Conservation (phyloP, 2,797 vertebrate species). For the Corythornis leucogaster region DNA sequence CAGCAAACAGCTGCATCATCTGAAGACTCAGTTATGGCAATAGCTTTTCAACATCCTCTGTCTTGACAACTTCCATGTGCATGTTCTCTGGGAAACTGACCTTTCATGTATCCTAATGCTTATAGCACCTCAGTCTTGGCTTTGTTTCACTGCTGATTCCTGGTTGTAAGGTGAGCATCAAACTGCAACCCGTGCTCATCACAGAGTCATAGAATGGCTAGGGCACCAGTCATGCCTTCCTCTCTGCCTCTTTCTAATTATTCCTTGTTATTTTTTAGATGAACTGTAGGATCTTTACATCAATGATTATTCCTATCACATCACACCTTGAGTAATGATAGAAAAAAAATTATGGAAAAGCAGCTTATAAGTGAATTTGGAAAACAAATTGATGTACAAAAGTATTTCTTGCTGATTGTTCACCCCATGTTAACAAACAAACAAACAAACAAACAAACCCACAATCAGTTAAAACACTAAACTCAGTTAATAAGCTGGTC, state of each 20-base stretch:
- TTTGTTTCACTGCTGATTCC: not conserved
- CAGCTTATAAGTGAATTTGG: not conserved
- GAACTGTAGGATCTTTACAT: not conserved
- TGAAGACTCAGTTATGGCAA: not conserved
- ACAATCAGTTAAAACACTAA: not conserved
- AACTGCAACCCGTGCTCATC: not conserved
- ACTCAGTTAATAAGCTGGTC: not conserved
- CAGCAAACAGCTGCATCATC: not conserved
- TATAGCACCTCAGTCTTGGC: not conserved
- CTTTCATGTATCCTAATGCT: not conserved
- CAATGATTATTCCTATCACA: not conserved
- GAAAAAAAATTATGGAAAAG: not conserved
- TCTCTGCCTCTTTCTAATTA: not conserved
- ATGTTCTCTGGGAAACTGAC: not conserved
- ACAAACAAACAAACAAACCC: not conserved
- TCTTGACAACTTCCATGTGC: not conserved
- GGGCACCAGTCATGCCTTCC: not conserved
- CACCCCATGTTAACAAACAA: not conserved
- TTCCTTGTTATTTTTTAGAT: not conserved
- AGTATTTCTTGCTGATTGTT: not conserved
- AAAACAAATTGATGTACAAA: not conserved
- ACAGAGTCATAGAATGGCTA: no score
- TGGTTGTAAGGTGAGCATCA: not conserved
- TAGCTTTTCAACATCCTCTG: not conserved
- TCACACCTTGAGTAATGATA: not conserved